A percentile compares a stretch with the other conserved stretches of the same genome.
Evolutionary conservation across 1,140 invertebrate species (phyloP).

Genomic region (Anastrepha obliqua): DNA sequence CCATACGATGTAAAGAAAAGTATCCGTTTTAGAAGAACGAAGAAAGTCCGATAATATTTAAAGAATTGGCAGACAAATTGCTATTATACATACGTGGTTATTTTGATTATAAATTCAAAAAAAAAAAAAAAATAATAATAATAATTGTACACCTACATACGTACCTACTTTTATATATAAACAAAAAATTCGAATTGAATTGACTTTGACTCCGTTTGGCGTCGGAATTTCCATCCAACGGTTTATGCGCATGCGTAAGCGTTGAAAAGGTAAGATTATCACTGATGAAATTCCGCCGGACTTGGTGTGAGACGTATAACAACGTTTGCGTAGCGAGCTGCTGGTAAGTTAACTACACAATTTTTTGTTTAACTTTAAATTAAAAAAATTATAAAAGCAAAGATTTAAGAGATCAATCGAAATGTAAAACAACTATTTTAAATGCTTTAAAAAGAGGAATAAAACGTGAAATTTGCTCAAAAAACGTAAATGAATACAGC

Average conservation of each 20-base stretch:
- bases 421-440: constrained; percentile 53
- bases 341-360: constrained; percentile 68
- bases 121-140: background rate
- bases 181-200: constrained; percentile 51
- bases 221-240: constrained; percentile 60
- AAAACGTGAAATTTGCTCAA: constrained; percentile 59
- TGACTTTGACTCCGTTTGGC: constrained; percentile 47
- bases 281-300: constrained; percentile 65
- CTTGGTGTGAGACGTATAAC: constrained; percentile 69
- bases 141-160: background rate
- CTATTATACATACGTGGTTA: background rate
- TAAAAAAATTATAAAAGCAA: constrained; percentile 62
- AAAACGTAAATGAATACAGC: constrained; percentile 38
- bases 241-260: constrained; percentile 54
- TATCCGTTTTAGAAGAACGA: background rate
- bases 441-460: constrained; percentile 34
- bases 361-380: constrained; percentile 28
- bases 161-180: constrained; percentile 56
- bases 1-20: background rate
- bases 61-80: background rate
- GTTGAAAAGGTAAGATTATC: constrained; percentile 70
- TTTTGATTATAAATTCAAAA: constrained; percentile 44
- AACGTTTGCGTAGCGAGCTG: constrained; percentile 65
- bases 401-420: constrained; percentile 38
- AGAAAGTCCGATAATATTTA: background rate